Conservation (phyloP, 2,888 invertebrate genomes). For the Synergus itoensis region DNA sequence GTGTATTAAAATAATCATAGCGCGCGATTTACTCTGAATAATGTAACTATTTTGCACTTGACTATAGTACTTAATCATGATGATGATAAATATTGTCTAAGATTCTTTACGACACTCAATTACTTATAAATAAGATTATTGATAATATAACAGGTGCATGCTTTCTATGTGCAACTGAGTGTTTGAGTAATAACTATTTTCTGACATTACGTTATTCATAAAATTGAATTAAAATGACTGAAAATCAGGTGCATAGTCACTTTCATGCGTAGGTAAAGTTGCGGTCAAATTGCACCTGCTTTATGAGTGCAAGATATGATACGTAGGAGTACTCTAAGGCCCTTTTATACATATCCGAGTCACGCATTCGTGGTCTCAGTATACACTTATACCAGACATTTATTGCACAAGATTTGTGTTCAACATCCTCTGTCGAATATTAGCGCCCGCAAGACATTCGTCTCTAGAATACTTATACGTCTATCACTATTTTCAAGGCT, state of each 20-base stretch:
- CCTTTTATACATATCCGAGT: background rate
- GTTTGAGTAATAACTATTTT: background rate
- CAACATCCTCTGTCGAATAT: conserved; percentile 11
- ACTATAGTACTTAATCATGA: too few species aligned
- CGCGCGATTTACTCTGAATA: too few species aligned
- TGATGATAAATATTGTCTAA: too few species aligned
- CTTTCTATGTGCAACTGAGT: background rate
- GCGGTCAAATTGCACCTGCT: background rate
- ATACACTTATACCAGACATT: background rate
- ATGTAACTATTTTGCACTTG: too few species aligned
- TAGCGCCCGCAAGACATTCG: background rate
- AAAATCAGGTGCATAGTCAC: background rate
- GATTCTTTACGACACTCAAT: too few species aligned
- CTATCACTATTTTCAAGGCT: conserved; percentile 29
- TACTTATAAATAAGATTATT: background rate
- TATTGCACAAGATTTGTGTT: conserved; percentile 20
- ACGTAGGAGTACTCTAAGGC: background rate
- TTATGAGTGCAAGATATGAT: background rate
- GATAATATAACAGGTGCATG: background rate
- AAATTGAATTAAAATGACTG: background rate
- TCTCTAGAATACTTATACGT: conserved; percentile 4
- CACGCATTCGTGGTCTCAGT: background rate
- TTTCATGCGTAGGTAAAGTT: background rate
- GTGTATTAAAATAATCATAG: too few species aligned
- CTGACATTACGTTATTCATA: background rate